Conservation (phyloP, 2,113 vertebrate genomes). For the Carassius auratus region DNA sequence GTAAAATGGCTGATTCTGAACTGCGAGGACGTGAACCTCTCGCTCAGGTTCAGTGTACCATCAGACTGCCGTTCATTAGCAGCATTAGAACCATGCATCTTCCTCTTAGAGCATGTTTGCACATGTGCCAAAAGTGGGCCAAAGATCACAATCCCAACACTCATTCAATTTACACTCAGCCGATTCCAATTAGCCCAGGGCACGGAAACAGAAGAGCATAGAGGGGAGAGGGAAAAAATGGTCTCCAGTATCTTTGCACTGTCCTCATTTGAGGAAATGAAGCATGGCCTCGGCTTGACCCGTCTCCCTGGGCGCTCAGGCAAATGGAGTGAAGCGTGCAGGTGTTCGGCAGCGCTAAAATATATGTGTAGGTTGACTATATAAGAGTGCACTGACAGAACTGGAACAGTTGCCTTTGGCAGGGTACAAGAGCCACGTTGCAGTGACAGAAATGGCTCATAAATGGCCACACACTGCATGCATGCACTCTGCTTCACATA, state of each 20-base stretch:
- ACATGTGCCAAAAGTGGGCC: conserved; percentile 64
- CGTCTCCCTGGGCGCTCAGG: conserved; percentile 25
- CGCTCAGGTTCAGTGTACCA: neutral
- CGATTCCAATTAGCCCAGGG: conserved; percentile 72
- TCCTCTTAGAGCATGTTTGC: neutral
- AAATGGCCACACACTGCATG: conserved; percentile 12
- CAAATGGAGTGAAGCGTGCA: conserved; percentile 25
- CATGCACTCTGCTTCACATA: neutral
- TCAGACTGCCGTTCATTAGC: neutral
- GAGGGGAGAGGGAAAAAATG: conserved; percentile 35
- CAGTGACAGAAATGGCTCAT: conserved; percentile 12
- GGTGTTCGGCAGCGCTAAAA: conserved; percentile 2
- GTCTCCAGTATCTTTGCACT: conserved; percentile 34
- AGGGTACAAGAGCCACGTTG: neutral
- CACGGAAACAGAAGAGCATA: conserved; percentile 39
- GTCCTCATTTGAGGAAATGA: conserved; percentile 55
- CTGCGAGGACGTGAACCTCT: conserved; percentile 30
- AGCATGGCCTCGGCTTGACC: conserved; percentile 33
- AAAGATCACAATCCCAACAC: conserved; percentile 60
- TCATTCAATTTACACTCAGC: conserved; percentile 52
- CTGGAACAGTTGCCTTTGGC: conserved; percentile 35
- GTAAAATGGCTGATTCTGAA: conserved; percentile 44
- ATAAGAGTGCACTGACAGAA: conserved; percentile 41
- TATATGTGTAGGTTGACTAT: conserved; percentile 17
- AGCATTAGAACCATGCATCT: neutral